phyloP scores from a whole-genome alignment of 2,888 invertebrate genomes.

The Epinotia bilunana region DNA sequence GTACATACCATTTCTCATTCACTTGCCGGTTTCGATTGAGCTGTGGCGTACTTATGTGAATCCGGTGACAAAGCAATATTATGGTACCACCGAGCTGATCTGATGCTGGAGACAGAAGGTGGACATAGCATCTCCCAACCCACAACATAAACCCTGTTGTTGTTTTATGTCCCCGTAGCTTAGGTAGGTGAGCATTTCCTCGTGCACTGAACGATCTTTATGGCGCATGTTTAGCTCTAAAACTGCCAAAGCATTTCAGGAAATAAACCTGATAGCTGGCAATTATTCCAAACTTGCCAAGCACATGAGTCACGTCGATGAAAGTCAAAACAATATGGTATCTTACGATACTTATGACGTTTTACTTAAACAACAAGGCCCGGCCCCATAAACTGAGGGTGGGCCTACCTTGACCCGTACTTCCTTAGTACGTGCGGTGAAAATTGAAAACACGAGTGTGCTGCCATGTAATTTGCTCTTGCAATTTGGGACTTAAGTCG shows the following conservation, averaged over 20 bases:
- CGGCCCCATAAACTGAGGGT: constrained; percentile 27
- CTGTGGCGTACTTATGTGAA: too few relatives aligned
- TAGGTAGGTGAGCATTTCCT: too few relatives aligned
- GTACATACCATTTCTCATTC: too few relatives aligned
- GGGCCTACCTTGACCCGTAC: constrained; percentile 26
- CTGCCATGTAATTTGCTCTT: neutral
- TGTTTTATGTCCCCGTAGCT: too few relatives aligned
- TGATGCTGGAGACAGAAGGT: too few relatives aligned
- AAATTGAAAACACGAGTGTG: constrained; percentile 7
- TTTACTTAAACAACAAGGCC: neutral
- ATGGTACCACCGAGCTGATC: too few relatives aligned
- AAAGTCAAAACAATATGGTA: neutral
- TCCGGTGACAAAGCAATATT: too few relatives aligned
- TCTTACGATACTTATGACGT: neutral
- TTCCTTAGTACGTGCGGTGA: constrained; percentile 16
- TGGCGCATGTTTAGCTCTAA: neutral
- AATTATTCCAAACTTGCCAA: constrained; percentile 3
- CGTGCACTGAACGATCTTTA: too few relatives aligned
- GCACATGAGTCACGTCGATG: neutral
- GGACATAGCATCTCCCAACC: too few relatives aligned
- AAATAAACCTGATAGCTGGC: neutral
- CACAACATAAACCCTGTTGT: too few relatives aligned
- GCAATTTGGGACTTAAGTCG: constrained; percentile 6
- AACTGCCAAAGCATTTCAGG: neutral
- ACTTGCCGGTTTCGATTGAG: too few relatives aligned